Evolutionary conservation across 2,113 vertebrate genomes (phyloP), one percentile per base, ranked within the genome.

Genomic region (Ascaphus truei): DNA sequence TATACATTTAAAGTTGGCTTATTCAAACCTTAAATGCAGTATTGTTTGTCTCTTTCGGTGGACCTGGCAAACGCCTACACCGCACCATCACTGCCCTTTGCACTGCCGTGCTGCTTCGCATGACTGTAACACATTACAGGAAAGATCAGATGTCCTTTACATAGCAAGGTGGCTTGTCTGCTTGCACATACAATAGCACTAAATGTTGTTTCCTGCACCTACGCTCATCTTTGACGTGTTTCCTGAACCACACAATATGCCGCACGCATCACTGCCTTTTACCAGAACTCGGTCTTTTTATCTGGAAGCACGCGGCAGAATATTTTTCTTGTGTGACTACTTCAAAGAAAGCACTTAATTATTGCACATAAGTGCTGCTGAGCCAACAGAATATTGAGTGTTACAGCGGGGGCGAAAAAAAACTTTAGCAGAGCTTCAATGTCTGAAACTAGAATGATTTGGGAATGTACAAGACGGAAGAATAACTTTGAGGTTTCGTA

Each of bases 301-400:
- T 61, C 33, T 60, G 33, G 52, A 69, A 52, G 45, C 33, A 25
- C 45, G 20, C 18, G 3, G 34, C 66, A 23, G 45, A 61, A 69
- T 61, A 52, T 60, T 61, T 52, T 52, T 45, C 51, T 26, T 52
- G 41, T 52, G 25, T 23, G 45, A 61, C 47, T 26, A 10, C 56
- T 61, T 59, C 53, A 61, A 52, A 69, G 56, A 69, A 61, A 69
- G 47, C 56, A 69, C 56, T 41, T 69, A 39, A 69, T 69, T 69
- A 69, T 61, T 41, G 61, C 48, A 69, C 57, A 61, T 41, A 61
- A 69, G 67, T 61, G 18, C 67, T 48, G 55, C 43, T 51, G 33
- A 69, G 56, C 31, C 13, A 30, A 69, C 41, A 22, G 43, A 69
- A 60, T 69, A 50, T 22, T 18, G 10, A 50, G 22, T 13, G 53